phyloP scores from a whole-genome alignment of 1,140 invertebrate species.

The Bombyx mori region DNA sequence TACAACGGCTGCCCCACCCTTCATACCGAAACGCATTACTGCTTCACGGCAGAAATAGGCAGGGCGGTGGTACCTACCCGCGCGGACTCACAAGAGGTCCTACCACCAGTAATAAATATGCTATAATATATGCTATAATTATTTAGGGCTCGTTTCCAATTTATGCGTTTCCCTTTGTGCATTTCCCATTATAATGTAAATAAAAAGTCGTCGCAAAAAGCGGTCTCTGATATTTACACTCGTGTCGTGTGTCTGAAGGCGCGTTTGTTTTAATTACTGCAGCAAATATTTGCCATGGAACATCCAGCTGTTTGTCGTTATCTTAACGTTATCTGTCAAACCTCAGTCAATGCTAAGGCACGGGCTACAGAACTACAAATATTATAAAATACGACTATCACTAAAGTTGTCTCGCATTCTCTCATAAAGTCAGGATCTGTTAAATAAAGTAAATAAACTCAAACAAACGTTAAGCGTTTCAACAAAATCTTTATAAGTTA shows the following conservation, averaged over 20 bases:
- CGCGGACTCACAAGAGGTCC: too few species aligned
- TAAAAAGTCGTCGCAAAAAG: slow-evolving; percentile 23
- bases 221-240: slow-evolving; percentile 32
- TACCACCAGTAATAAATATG: too few species aligned
- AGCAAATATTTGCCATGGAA: slow-evolving; percentile 56
- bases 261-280: slow-evolving; percentile 55
- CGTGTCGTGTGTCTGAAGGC: slow-evolving; percentile 24
- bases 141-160: too few species aligned
- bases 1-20: too few species aligned
- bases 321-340: slow-evolving; percentile 68
- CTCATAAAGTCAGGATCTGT: slow-evolving; percentile 1
- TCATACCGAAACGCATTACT: too few species aligned
- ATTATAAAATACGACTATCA: slow-evolving; percentile 7
- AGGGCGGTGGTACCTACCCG: too few species aligned
- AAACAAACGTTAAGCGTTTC: too few species aligned
- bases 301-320: slow-evolving; percentile 55
- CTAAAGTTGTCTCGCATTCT: slow-evolving; percentile 13
- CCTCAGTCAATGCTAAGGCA: slow-evolving; percentile 64
- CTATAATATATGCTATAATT: too few species aligned
- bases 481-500: too few species aligned
- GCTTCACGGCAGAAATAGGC: too few species aligned
- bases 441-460: too few species aligned
- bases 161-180: too few species aligned
- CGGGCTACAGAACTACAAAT: slow-evolving; percentile 36
- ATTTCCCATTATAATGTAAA: slow-evolving; percentile 1